Base-by-base conservation (phyloP, 2,797 vertebrate genomes). In the Peromyscus eremicus region DNA sequence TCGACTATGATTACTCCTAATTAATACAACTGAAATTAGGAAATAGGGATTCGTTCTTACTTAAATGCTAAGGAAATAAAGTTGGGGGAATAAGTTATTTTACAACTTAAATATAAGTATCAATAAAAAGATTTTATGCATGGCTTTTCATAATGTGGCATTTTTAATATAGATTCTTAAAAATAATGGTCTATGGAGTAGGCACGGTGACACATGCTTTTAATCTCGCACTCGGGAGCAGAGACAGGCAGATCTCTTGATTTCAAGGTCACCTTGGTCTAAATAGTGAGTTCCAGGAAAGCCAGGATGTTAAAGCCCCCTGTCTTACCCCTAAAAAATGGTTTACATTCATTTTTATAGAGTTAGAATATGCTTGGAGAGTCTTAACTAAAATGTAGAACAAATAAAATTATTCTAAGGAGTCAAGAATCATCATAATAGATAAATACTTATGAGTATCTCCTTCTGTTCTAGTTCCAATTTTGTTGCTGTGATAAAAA, bases 361-460 rank as follows among this genome's bases (percentile, higher is more conserved):
- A 29, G 37, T 81, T 60, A 90, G 52, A 49, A 73, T 92, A 79
- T 52, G 82, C 21, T 82, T 64, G 25, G 5, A 83, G 29, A 66
- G 60, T 77, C 23, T 95, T 91, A 86, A 94, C 66, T 71, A 97
- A 87, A 93, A 91, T 49, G 29, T 3, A 71, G 23, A 46, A 64
- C 9, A 75, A 79, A 71, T 29, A 64, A 76, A 14, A 34, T 23
- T 8, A 60, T 91, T 68, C 88, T 73, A 83, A 81, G 1, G 4
- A 4, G 75, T 73, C 17, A 76, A 52, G 25, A 60, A 84, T 88
- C 46, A 91, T 85, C 37, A 82, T 84, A 94, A 93, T 37, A 92
- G 3, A 17, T 85, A 29, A 73, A 49, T 81, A 57, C 40, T 49
- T 49, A 68, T 93, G 40, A 55, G 14, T 46, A 64, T 34, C 55